Percentiles rank a stretch among this genome's conserved stretches.
phyloP scores from a whole-genome alignment of 2,888 invertebrate genomes.

The Patella ulyssiponensis region DNA sequence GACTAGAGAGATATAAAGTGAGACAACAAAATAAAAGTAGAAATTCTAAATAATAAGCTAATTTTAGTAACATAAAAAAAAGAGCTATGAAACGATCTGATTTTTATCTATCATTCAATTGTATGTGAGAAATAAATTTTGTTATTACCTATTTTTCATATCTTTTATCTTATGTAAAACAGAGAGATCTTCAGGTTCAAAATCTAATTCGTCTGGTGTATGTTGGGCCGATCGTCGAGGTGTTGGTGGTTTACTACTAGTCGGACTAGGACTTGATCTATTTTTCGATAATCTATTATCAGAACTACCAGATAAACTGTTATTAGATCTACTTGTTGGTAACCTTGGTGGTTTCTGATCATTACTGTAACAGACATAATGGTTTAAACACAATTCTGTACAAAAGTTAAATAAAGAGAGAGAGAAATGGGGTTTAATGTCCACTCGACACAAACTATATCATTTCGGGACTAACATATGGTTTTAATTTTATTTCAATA shows the following conservation, averaged over 20 bases:
- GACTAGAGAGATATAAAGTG: no score
- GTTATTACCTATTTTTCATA: slow-evolving; percentile 56
- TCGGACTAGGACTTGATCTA: slow-evolving; percentile 29
- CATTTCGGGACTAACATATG: no score
- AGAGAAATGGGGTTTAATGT: no score
- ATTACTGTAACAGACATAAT: neutral
- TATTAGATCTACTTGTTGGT: slow-evolving; percentile 1
- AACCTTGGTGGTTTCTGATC: neutral
- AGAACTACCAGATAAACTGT: neutral
- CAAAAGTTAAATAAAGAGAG: no score
- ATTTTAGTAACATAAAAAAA: no score
- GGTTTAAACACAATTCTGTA: no score
- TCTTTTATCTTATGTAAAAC: slow-evolving; percentile 60
- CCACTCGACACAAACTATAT: no score
- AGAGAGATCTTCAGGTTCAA: slow-evolving; percentile 45
- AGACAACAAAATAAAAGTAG: no score
- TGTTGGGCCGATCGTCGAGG: neutral
- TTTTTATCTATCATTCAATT: no score
- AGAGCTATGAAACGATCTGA: no score
- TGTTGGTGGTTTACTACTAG: slow-evolving; percentile 29
- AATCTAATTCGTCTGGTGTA: slow-evolving; percentile 31
- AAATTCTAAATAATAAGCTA: no score
- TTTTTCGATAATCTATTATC: neutral
- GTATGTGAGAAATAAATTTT: neutral
- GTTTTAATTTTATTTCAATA: no score